phyloP scores from a whole-genome alignment of 1,140 invertebrate species.

The honey bee (Apis mellifera) region DNA sequence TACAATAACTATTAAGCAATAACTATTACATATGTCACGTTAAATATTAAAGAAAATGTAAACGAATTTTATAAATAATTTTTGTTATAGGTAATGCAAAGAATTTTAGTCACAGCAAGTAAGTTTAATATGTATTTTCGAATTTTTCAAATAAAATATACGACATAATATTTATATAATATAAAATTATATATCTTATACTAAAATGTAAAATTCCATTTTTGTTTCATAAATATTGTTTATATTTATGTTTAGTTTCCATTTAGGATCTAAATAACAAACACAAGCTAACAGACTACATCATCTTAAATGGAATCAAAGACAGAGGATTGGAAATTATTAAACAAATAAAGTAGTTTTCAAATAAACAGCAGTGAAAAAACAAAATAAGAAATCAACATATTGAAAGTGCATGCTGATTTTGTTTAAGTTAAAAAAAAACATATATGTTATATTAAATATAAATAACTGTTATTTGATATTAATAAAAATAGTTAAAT shows the following conservation, averaged over 20 bases:
- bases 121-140: neutral
- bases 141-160: neutral
- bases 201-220: neutral
- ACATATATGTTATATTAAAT: conserved; percentile 2
- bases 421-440: neutral
- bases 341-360: conserved; percentile 12
- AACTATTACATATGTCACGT: neutral
- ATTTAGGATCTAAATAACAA: neutral
- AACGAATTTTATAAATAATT: neutral
- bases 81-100: neutral
- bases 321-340: neutral
- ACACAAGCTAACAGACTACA: neutral
- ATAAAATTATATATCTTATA: neutral
- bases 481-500: conserved; percentile 21
- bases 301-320: neutral
- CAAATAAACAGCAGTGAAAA: neutral
- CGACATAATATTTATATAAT: neutral
- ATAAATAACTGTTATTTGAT: conserved; percentile 32
- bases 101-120: neutral
- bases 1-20: neutral
- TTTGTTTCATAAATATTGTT: conserved; percentile 6
- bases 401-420: neutral
- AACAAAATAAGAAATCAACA: neutral
- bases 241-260: conserved; percentile 8
- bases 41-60: neutral